Percentiles rank a stretch among this genome's conserved stretches.
phyloP scores from a whole-genome alignment of 2,113 vertebrate genomes.

The Atrichornis clamosus region DNA sequence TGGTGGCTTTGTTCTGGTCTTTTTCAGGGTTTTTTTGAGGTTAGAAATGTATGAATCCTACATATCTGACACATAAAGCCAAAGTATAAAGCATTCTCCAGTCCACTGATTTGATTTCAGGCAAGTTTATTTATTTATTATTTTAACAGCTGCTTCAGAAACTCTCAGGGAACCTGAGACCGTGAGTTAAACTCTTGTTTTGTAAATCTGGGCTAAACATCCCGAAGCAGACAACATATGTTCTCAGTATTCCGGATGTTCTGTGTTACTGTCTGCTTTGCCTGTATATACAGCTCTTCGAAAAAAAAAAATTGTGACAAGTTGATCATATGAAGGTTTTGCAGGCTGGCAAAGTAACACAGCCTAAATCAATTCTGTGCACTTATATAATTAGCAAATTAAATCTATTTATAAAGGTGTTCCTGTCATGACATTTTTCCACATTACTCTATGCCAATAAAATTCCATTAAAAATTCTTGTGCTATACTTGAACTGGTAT shows the following conservation, averaged over 20 bases:
- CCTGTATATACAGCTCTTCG: not conserved
- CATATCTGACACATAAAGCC: not conserved
- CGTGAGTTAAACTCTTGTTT: not conserved
- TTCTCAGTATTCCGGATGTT: not conserved
- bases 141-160: conserved; percentile 1
- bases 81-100: not conserved
- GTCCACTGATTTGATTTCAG: not conserved
- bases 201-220: not conserved
- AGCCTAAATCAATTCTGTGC: not conserved
- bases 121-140: not conserved
- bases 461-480: not conserved
- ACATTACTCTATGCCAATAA: not conserved
- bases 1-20: not conserved
- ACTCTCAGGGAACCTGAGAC: not conserved
- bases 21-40: not conserved
- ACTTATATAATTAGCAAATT: not conserved
- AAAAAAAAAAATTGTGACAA: not conserved
- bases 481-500: not conserved
- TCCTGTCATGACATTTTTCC: not conserved
- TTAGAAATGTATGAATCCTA: not conserved
- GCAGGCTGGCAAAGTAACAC: not conserved
- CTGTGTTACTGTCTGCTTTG: not conserved
- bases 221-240: not conserved
- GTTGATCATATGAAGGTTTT: not conserved
- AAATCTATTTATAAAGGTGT: not conserved